Evolutionary conservation across 2,797 vertebrate species (phyloP).

Genomic region (Sebastes steindachneri): DNA sequence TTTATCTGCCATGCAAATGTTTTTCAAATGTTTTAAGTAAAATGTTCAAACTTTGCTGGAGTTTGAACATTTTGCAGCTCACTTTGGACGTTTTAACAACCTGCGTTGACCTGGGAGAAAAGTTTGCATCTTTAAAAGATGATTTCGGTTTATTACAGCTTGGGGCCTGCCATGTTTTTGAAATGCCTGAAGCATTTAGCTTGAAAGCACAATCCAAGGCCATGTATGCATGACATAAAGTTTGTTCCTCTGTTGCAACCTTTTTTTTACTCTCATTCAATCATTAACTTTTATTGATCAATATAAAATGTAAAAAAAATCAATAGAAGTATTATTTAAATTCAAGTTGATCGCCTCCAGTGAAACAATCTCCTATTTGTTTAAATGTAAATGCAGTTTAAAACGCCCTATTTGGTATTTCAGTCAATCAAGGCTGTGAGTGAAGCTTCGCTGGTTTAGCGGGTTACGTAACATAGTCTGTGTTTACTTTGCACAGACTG

Average conservation of each 20-base stretch:
- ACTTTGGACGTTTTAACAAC: background rate
- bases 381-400: background rate
- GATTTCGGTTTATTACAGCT: background rate
- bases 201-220: background rate
- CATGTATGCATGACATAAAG: too few species aligned
- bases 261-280: background rate
- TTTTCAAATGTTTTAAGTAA: background rate
- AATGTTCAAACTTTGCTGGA: background rate
- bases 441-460: background rate
- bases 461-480: background rate
- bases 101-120: background rate
- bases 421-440: background rate
- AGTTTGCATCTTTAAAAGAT: background rate
- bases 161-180: background rate
- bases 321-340: background rate
- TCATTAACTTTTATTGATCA: background rate
- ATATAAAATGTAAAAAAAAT: background rate
- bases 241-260: background rate
- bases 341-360: background rate
- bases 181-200: background rate
- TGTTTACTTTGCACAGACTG: constrained; percentile 3
- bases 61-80: background rate
- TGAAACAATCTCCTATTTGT: background rate
- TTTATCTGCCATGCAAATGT: background rate
- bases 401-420: background rate